Conservation (phyloP, 2,113 vertebrate genomes). For the Dinomys branickii region DNA sequence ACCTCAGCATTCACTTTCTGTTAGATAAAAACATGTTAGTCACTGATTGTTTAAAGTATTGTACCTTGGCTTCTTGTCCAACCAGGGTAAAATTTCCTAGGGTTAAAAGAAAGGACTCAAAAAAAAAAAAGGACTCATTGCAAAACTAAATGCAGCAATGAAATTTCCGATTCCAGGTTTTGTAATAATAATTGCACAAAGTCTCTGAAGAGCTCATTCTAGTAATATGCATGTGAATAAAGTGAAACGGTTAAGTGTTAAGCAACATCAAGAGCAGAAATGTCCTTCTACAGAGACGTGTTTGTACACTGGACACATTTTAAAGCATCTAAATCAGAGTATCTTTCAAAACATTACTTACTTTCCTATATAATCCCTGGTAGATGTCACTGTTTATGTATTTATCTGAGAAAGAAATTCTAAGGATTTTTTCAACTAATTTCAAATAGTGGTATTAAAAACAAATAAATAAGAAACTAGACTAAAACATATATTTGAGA, state of each 20-base stretch:
- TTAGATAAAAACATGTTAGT: conserved; percentile 78
- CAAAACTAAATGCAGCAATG: conserved; percentile 52
- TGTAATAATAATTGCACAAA: conserved; percentile 44
- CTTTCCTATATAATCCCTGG: conserved; percentile 59
- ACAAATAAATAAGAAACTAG: conserved; percentile 65
- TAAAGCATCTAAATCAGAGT: conserved; percentile 37
- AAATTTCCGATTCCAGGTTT: conserved; percentile 62
- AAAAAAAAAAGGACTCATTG: conserved; percentile 53
- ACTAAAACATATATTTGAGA: conserved; percentile 55
- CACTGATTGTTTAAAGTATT: conserved; percentile 48
- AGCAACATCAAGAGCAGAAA: conserved; percentile 52
- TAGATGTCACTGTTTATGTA: conserved; percentile 52
- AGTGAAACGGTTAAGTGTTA: conserved; percentile 57
- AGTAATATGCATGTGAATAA: conserved; percentile 48
- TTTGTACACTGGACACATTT: conserved; percentile 43
- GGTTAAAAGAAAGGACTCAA: conserved; percentile 48
- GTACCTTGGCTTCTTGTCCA: neutral
- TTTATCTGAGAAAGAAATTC: conserved; percentile 62
- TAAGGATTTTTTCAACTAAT: conserved; percentile 57
- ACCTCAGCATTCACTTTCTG: conserved; percentile 97
- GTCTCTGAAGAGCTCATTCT: conserved; percentile 64
- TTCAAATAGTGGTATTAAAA: conserved; percentile 45
- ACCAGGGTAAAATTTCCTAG: conserved; percentile 35
- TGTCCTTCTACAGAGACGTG: conserved; percentile 49
- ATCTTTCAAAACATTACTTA: conserved; percentile 51